Evolutionary conservation across 2,888 invertebrate genomes (phyloP), one percentile per base, ranked within the genome.

Genomic region (Drosophila macrospina): DNA sequence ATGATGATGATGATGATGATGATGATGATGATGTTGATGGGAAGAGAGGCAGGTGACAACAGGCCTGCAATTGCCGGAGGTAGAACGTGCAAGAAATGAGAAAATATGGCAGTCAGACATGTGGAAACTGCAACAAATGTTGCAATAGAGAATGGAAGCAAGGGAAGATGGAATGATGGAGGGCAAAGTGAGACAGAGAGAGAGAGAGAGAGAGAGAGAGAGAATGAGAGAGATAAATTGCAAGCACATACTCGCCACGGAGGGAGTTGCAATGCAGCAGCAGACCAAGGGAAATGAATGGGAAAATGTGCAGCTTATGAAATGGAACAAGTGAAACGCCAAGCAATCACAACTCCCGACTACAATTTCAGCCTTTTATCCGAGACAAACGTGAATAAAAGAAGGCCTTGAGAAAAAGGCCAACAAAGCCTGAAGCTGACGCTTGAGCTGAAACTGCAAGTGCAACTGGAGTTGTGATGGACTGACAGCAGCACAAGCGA

Each of bases 41-140:
- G 36, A 16, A 20, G 20, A 20, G 16, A 11, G 32, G n/a, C 36
- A 20, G n/a, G 20, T 45, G 52, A 42, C 37, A 30, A 11, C 6
- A 54, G 11, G 39, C 44, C 45, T 68, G 78, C 78, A 78, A 84
- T 84, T 78, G 82, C 81, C 78, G 75, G 73, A 80, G 80, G 82
- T 78, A 78, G 34, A 74, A 74, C 77, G 78, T 74, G 80, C 72
- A 74, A 72, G 77, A 79, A 80, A 83, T 85, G 80, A 79, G 80
- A 84, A 85, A 83, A 85, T 83, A 85, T 84, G 79, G 77, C 85
- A 77, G 63, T 62, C 82, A 81, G 79, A 73, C 80, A 78, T 78
- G 67, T 69, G 63, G 74, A 72, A 70, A 66, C 63, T 74, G 81
- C 77, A 77, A 84, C 86, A 83, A 80, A 81, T 80, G 81, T 51